Evolutionary conservation across 2,113 vertebrate species (phyloP).

Genomic region (Epinephelus moara): DNA sequence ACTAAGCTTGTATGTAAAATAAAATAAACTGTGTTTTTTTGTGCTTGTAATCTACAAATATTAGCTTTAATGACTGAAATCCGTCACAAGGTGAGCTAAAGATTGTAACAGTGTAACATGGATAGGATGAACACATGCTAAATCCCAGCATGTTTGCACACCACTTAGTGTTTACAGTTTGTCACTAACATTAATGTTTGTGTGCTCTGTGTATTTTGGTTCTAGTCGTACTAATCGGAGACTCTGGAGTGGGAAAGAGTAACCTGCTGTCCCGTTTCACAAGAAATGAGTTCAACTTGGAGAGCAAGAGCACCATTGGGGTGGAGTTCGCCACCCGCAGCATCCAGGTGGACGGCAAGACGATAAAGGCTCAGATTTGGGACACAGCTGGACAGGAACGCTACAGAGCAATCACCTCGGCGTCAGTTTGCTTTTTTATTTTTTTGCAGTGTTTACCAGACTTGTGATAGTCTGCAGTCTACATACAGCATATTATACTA

Average conservation of each 20-base stretch:
- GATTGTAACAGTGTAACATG: background rate
- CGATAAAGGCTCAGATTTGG: slow-evolving; percentile 98
- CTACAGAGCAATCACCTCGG: slow-evolving; percentile 97
- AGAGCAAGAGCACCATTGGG: slow-evolving; percentile 98
- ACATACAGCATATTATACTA: too few relatives aligned
- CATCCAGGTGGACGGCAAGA: slow-evolving; percentile 98
- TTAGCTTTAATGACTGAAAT: background rate
- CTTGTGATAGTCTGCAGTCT: too few relatives aligned
- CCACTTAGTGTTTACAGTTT: background rate
- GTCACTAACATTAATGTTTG: background rate
- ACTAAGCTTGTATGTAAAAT: background rate
- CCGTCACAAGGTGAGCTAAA: background rate
- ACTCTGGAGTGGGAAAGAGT: slow-evolving; percentile 95
- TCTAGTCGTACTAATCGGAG: slow-evolving; percentile 93
- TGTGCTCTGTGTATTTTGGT: too few relatives aligned
- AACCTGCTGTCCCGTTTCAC: slow-evolving; percentile 95
- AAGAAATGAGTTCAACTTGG: slow-evolving; percentile 96
- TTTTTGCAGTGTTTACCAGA: too few relatives aligned
- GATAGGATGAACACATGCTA: too few relatives aligned
- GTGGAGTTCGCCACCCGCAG: slow-evolving; percentile 98
- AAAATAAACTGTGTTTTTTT: too few relatives aligned
- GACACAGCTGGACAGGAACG: slow-evolving; percentile 97
- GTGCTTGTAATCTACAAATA: background rate
- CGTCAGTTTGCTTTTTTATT: slow-evolving; percentile 65
- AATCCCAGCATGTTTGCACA: background rate